Evolutionary conservation across 2,797 vertebrate genomes (phyloP).

Genomic region (Aselliscus stoliczkanus): DNA sequence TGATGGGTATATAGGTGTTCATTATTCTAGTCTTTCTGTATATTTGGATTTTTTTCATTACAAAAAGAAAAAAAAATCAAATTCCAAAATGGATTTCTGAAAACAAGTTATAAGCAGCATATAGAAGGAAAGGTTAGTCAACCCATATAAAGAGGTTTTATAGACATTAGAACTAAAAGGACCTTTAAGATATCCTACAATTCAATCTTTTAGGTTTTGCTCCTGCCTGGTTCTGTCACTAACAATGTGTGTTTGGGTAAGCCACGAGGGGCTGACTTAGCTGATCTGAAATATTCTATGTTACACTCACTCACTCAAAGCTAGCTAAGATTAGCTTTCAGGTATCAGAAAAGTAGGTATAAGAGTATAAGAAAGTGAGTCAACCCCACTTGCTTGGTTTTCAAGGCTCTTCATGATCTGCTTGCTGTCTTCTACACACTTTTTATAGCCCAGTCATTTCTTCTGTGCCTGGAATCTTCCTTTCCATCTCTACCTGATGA

Average conservation of each 20-base stretch:
- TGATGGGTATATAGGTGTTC: neutral
- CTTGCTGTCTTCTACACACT: neutral
- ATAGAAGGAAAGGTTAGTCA: neutral
- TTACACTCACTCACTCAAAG: neutral
- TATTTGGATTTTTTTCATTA: neutral
- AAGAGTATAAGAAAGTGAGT: neutral
- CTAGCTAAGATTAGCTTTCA: neutral
- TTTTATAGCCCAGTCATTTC: neutral
- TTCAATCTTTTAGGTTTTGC: neutral
- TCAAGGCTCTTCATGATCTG: neutral
- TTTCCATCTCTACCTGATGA: neutral
- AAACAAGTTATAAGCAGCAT: neutral
- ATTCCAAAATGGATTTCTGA: neutral
- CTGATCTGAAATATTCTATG: neutral
- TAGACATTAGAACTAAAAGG: neutral
- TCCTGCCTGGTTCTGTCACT: neutral
- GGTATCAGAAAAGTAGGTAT: neutral
- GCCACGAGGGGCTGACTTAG: neutral
- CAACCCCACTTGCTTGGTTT: neutral
- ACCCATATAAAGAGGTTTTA: neutral
- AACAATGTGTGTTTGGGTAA: neutral
- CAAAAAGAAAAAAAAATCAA: neutral
- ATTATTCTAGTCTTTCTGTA: neutral
- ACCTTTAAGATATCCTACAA: neutral
- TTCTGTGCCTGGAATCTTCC: neutral